phyloP scores from a whole-genome alignment of 2,113 vertebrate species.

The Colius striatus region DNA sequence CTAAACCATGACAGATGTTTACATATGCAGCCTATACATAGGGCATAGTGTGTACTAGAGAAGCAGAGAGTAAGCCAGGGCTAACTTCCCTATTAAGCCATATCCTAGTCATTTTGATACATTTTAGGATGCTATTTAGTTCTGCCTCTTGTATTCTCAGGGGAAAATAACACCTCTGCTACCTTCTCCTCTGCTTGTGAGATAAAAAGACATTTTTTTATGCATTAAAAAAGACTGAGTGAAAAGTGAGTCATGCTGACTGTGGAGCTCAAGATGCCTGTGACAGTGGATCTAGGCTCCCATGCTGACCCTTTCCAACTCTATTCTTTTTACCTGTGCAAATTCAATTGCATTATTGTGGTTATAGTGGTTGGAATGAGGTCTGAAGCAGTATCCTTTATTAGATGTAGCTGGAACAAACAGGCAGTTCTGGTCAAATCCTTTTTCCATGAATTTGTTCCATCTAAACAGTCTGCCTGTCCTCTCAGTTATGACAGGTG shows the following conservation, averaged over 20 bases:
- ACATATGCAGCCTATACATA: background rate
- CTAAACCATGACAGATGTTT: no score
- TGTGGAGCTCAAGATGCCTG: background rate
- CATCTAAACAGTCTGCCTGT: background rate
- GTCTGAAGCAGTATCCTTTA: background rate
- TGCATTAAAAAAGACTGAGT: no score
- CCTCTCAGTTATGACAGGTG: background rate
- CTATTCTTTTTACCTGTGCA: background rate
- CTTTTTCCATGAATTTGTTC: background rate
- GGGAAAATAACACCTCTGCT: background rate
- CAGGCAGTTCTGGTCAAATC: background rate
- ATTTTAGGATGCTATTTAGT: background rate
- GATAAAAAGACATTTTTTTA: background rate
- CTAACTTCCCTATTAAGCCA: background rate
- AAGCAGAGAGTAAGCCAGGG: background rate
- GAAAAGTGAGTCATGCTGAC: accelerated
- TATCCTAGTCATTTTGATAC: background rate
- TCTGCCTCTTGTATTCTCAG: background rate
- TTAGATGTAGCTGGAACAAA: background rate
- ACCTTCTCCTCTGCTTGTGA: background rate
- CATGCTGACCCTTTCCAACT: background rate
- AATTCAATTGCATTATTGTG: background rate
- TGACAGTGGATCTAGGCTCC: background rate
- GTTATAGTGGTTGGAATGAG: background rate
- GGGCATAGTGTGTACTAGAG: background rate